phyloP scores from a whole-genome alignment of 2,113 vertebrate genomes.

The Peromyscus maniculatus region DNA sequence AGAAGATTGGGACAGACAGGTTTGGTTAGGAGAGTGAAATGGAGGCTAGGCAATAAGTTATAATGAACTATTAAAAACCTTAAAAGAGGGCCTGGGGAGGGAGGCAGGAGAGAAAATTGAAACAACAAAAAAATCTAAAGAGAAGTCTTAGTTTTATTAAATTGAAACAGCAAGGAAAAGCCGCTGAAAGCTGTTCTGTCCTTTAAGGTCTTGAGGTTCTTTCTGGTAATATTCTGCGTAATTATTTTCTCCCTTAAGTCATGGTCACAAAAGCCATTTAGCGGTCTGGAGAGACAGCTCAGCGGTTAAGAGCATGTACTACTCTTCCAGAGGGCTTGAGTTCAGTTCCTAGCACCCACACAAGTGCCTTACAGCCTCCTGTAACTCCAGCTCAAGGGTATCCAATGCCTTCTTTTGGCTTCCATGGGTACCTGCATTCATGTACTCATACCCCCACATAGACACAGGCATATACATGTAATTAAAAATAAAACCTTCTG shows the following conservation, averaged over 20 bases:
- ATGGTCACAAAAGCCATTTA: slow-evolving; percentile 33
- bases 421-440: background rate
- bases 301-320: background rate
- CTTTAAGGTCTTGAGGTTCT: slow-evolving; percentile 20
- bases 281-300: background rate
- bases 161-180: slow-evolving; percentile 7
- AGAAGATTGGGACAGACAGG: slow-evolving; percentile 18
- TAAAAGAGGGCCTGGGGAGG: background rate
- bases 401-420: background rate
- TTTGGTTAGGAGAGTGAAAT: background rate
- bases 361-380: background rate
- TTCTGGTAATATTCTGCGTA: background rate
- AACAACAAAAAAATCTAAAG: background rate
- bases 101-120: background rate
- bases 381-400: background rate
- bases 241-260: slow-evolving; percentile 40
- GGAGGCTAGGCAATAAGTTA: background rate
- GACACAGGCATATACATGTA: background rate
- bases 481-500: background rate
- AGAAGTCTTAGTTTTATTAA: slow-evolving; percentile 43
- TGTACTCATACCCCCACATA: background rate
- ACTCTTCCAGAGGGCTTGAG: background rate
- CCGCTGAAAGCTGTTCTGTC: slow-evolving; percentile 18
- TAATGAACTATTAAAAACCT: background rate
- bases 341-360: background rate